Evolutionary conservation across 2,888 invertebrate species (phyloP).

Genomic region (Temnothorax ravouxi): DNA sequence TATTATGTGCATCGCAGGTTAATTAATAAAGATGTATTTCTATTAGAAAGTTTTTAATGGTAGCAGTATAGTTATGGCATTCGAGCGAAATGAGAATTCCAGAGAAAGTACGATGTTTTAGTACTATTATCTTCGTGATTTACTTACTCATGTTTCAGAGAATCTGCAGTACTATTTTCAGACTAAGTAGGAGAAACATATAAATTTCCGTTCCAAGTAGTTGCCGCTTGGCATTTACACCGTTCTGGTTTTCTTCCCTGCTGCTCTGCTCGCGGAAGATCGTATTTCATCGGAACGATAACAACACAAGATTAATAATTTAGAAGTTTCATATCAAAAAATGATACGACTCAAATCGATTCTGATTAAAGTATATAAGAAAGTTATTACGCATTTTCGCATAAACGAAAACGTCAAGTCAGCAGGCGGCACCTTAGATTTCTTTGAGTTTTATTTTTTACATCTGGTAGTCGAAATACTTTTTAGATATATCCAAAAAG

Average conservation of each 20-base stretch:
- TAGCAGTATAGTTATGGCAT: constrained; percentile 8
- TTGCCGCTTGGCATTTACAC: constrained; percentile 52
- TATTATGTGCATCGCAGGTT: not conserved
- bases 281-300: constrained; percentile 24
- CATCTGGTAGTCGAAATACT: not conserved
- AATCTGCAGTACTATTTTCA: constrained; percentile 44
- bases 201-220: constrained; percentile 46
- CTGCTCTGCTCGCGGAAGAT: constrained; percentile 1
- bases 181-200: constrained; percentile 50
- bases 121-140: constrained; percentile 49
- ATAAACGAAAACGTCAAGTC: not conserved
- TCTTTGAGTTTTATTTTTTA: not conserved
- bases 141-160: constrained; percentile 53
- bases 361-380: not conserved
- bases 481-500: not conserved
- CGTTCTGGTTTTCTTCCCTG: constrained; percentile 35
- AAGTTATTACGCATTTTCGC: not conserved
- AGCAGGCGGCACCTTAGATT: not conserved
- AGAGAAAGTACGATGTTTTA: constrained; percentile 43
- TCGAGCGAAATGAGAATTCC: constrained; percentile 34
- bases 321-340: not conserved
- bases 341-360: not conserved
- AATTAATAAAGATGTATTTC: constrained; percentile 11
- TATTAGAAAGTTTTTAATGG: not conserved
- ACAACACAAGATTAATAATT: constrained; percentile 38